Base-by-base conservation (phyloP, 2,888 invertebrate species). In the Troglohyphantes excavatus region DNA sequence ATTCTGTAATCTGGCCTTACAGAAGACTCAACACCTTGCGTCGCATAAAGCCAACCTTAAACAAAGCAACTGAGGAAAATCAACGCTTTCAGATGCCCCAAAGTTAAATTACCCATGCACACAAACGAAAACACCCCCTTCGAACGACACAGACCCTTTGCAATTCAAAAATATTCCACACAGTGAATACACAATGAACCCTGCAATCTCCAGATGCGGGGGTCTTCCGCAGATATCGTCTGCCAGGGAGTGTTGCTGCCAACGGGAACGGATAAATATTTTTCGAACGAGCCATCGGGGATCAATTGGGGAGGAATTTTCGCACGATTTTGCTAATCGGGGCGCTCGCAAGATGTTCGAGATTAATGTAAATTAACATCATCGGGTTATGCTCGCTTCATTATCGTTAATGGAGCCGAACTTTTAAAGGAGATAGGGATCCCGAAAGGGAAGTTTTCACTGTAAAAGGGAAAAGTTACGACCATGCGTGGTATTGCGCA, bases 241-340 rank as follows among this genome's bases (percentile, higher is more conserved):
- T 46, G 46, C 53, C 33, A 46, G 26, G 46, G 72, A 19, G 23
- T 1, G 63, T 23, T 53, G 53, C 65, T 13, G 27, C 68, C 23
- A 68, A n/a, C 29, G 2, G 43, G 59, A n/a, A 19, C 46, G 65
- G 43, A 86, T 86, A 86, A 86, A 76, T 86, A 86, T 86, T 78
- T 76, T 70, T 59, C 61, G 85, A 86, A 86, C 59, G 70, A 61
- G 85, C 39, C 85, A 78, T 86, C 76, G 68, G 85, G 85, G 85
- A 86, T 86, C 85, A 78, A 86, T 86, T 86, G 76, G 26, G 33
- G 63, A 26, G n/a, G 21, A 65, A 75, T 75, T 84, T 84, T 67
- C 84, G 63, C 63, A 26, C 65, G 68, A 68, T 84, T 39, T 84
- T 75, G 75, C 84, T 84, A 75, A 75, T 84, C 84, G 26, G 84